A percentile compares a stretch with the other conserved stretches of the same genome.
Evolutionary conservation across 2,888 invertebrate species (phyloP).

Genomic region (Drosophila meridionalis): DNA sequence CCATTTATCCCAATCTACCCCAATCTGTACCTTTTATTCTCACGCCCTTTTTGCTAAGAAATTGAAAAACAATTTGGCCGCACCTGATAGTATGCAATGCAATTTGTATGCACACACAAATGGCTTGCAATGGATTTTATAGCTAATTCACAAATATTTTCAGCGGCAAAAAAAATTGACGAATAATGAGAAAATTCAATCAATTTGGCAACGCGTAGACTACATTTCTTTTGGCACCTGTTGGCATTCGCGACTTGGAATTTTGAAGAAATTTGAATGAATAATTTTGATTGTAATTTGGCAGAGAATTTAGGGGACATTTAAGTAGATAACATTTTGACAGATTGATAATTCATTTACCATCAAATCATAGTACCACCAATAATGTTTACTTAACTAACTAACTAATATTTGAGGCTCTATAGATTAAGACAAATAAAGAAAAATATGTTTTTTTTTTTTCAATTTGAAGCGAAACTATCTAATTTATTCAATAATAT

Average conservation of each 20-base stretch:
- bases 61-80: conserved; percentile 35
- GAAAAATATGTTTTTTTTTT: too few species aligned
- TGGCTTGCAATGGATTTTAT: conserved; percentile 53
- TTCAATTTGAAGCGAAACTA: too few species aligned
- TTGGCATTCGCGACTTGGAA: conserved; percentile 9
- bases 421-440: too few species aligned
- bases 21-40: conserved; percentile 12
- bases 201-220: conserved; percentile 25
- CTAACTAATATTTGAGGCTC: too few species aligned
- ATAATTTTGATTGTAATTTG: not conserved
- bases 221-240: conserved; percentile 4
- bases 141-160: conserved; percentile 32
- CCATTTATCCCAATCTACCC: not conserved
- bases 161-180: not conserved
- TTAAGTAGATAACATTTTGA: too few species aligned
- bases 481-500: too few species aligned
- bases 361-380: too few species aligned
- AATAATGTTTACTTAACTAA: too few species aligned
- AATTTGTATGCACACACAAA: conserved; percentile 59
- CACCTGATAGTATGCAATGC: conserved; percentile 67
- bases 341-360: too few species aligned
- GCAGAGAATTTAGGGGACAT: not conserved
- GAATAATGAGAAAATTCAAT: conserved; percentile 20
- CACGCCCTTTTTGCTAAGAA: not conserved
- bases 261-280: not conserved